Evolutionary conservation across 2,113 vertebrate genomes (phyloP), one percentile per base, ranked within the genome.

Genomic region (Lichenostomus cassidix): DNA sequence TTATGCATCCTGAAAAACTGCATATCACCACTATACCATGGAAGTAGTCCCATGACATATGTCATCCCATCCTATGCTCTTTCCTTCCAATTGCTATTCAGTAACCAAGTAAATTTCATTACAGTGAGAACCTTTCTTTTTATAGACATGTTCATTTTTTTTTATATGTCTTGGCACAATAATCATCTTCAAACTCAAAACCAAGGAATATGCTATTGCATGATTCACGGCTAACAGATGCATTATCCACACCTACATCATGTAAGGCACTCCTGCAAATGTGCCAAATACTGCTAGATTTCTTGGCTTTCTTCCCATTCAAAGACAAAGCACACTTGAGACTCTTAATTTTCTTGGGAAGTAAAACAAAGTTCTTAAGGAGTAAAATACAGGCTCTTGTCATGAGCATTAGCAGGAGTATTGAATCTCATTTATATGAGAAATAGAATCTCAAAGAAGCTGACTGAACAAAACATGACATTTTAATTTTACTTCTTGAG

Each of bases 211-310:
- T 3, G 28, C 17, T 79, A 65, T 64, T n/a, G 21, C 74, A 73
- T 96, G 49, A 87, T 96, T 82, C 21, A 41, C 49, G 87, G 62
- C 39, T 96, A 92, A 96, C 87, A 93, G 87, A 89, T 25, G 44
- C 27, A 20, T 68, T 50, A 80, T 58, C 63, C 58, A 78, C 44
- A 90, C 7, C 47, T n/a, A 78, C 90, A 63, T 67, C 58, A 58
- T 70, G 22, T 8, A 67, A 77, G 60, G 25, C 87, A 65, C 73
- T 90, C 68, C 55, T 83, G 46, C 23, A 74, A 76, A 76, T 46
- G 81, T 42, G 52, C 27, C 39, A 92, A 81, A 35, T 64, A 62
- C 67, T 80, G 27, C 3, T 29, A 13, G 9, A 56, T 94, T 90
- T 89, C 53, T 79, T 80, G 88, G 31, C 9, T 27, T 58, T 62